Evolutionary conservation across 2,888 invertebrate genomes (phyloP), one percentile per base, ranked within the genome.

Genomic region (Spilarctia lutea): DNA sequence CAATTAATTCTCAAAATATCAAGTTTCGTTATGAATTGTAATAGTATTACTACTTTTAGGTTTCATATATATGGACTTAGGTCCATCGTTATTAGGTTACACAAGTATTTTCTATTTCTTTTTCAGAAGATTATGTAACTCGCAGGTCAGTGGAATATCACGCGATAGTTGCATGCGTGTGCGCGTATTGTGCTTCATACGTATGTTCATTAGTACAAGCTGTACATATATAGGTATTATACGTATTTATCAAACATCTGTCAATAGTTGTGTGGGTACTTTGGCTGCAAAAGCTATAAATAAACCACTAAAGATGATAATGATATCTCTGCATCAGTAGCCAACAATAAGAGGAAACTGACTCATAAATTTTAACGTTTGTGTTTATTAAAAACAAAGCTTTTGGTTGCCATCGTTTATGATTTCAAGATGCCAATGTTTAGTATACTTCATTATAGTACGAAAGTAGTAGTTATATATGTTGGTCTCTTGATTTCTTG

Each of bases 251-350:
- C 11, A 10, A 56, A 8, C 3, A 2, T 24, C n/a, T 56, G n/a
- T 56, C 56, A 56, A 56, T 56, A 56, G n/a, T 3, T n/a, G n/a
- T n/a, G 56, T 52, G 52, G 56, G n/a, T 11, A 68, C 16, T 30
- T 48, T 68, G 30, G 48, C 27, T 68, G n/a, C 35, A 69, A 56
- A 35, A 16, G 68, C 48, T 56, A 69, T 56, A 69, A 60, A 69
- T 56, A 60, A 68, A 68, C 27, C 30, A 27, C 30, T 66, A 66
- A 66, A 10, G 33, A 66, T 10, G 35, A 66, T 39, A 66, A 66
- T 35, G 24, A 3, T 63, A 63, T 63, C 30, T 27, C 13, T 63
- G 60, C 60, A 63, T 63, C 60, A 27, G 60, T 13, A 63, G 45
- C 42, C 67, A 67, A 67, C 67, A 67, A 67, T 42, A 63, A 67